Conservation (phyloP, 2,113 vertebrate species). For the Meriones unguiculatus region DNA sequence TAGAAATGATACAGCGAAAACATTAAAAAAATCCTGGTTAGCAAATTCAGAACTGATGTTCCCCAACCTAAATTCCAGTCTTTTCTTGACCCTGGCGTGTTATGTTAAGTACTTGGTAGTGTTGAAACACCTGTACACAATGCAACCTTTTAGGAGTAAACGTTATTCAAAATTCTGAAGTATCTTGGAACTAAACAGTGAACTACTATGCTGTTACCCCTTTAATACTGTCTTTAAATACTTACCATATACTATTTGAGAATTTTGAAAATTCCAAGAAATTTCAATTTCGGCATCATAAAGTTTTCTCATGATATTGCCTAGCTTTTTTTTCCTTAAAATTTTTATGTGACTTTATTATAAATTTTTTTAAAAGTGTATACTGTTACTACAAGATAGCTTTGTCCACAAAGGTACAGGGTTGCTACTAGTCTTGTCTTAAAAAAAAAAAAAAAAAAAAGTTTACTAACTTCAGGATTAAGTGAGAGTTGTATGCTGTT, state of each 20-base stretch:
- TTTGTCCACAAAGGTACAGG: background rate
- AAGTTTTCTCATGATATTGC: background rate
- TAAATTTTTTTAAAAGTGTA: background rate
- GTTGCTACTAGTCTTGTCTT: background rate
- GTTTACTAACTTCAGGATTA: background rate
- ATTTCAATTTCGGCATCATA: background rate
- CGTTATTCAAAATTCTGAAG: background rate
- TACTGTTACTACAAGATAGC: background rate
- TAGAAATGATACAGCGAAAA: constrained; percentile 24
- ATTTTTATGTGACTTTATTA: background rate
- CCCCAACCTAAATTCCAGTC: background rate
- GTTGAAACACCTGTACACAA: background rate
- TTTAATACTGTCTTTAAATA: background rate
- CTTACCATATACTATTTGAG: background rate
- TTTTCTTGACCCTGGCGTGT: background rate
- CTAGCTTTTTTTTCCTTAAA: background rate
- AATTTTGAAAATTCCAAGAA: background rate
- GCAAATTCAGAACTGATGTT: constrained; percentile 38
- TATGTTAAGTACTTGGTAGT: background rate
- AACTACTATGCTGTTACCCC: background rate
- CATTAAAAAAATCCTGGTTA: background rate
- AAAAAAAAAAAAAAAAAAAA: background rate
- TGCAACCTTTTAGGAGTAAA: background rate
- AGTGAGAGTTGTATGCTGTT: background rate
- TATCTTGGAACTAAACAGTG: background rate